These are phyloP conservation scores for Mormyrus proboscirostris DNA, from an alignment of 2,797 vertebrate species.

Conservation along the genomic window DNA sequence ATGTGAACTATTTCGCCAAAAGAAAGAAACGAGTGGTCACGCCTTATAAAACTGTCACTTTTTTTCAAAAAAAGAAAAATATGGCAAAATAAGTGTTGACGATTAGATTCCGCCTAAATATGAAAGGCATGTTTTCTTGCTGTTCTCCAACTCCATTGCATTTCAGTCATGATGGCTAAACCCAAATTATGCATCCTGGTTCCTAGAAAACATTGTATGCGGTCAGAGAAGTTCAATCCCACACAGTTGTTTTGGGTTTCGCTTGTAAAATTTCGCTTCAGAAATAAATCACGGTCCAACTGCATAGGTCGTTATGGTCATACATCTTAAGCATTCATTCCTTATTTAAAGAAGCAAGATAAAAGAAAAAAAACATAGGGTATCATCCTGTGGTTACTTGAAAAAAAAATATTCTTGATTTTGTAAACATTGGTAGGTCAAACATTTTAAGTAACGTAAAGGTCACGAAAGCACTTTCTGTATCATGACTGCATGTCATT, in stretches of 20 bases:
- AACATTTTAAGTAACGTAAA: neutral
- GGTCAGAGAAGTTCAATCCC: slow-evolving; percentile 26
- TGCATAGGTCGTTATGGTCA: slow-evolving; percentile 24
- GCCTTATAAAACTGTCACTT: too few relatives aligned
- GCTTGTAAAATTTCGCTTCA: slow-evolving; percentile 32
- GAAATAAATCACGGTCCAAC: slow-evolving; percentile 32
- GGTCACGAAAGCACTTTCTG: neutral
- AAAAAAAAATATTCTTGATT: neutral
- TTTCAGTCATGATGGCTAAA: slow-evolving; percentile 34
- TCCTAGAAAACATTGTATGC: slow-evolving; percentile 29
- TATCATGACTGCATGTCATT: neutral
- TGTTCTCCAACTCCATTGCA: slow-evolving; percentile 19
- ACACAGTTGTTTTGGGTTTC: slow-evolving; percentile 27
- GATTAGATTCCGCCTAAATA: neutral
- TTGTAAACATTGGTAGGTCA: neutral
- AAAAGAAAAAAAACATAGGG: neutral
- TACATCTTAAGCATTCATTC: neutral
- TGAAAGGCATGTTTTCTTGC: neutral
- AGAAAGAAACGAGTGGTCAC: neutral
- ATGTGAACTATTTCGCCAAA: neutral
- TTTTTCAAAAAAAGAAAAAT: neutral
- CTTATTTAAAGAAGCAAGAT: slow-evolving; percentile 21
- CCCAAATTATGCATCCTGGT: slow-evolving; percentile 30
- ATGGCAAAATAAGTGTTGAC: neutral
- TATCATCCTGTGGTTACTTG: neutral